Base-by-base conservation (phyloP, 1,140 invertebrate genomes). In the Leguminivora glycinivorella region DNA sequence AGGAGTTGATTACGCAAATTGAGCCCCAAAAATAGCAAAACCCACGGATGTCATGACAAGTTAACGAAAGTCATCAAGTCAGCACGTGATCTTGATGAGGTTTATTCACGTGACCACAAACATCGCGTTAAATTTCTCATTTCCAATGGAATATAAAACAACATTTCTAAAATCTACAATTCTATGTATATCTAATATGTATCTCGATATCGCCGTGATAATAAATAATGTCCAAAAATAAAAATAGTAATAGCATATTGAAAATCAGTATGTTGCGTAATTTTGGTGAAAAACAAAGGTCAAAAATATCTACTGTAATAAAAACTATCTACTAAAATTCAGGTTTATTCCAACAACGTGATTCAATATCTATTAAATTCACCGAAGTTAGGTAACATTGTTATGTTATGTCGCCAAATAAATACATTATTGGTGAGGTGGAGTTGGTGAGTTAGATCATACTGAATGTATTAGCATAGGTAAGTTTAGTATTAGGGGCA, bases 331-430 rank as follows among this genome's bases (percentile, higher is more conserved):
- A 26, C 31, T 63, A 63, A 63, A 29, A 29, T 29, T 26, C 58
- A 31, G 58, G 29, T 63, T 63, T 63, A 63, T 63, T 63, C 58
- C 58, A 31, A 63, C 58, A 60, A 60, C 47, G 47, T 52, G 56
- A 63, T 63, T 63, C 58, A 31, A 63, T 63, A 31, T 19, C 26
- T 63, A 63, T 19, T 34, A 63, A 63, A 26, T 63, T 63, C 26
- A 29, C 29, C 14, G 34, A 60, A 29, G 58, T 63, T 63, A 63
- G 58, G 26, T 63, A 63, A 63, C 25, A 31, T 17, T 31, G 58
- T 63, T 63, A 31, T 31, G 58, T 63, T 63, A 29, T 34, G 14
- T 63, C 47, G 47, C 7, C 47, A 52, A 63, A 63, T 63, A 34
- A 34, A 63, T 63, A 29, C 25, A 29, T 63, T 63, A 63, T 63